Evolutionary conservation across 2,888 invertebrate species (phyloP), one percentile per base, ranked within the genome.

Genomic region (Cotesia congregata): DNA sequence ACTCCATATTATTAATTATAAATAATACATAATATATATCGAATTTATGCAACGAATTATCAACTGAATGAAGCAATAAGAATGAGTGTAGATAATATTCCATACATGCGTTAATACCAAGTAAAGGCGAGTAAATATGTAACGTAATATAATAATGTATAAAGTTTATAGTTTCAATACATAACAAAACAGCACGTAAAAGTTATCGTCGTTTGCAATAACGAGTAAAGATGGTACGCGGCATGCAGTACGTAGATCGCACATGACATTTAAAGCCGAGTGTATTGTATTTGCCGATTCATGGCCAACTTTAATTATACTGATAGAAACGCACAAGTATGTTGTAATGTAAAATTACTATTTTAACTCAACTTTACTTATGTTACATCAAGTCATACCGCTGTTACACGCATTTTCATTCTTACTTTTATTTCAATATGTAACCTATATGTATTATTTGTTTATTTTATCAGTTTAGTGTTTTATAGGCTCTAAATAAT

Each of bases 241-340:
- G 5, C 59, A 70, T 70, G 59, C 9, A 50, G 50, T 15, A 17
- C 50, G 9, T 50, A 50, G 50, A 7, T 0, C 50, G 12, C 12
- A 50, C 50, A 50, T 50, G 50, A 50, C 50, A n/a, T 67, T 9
- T 67, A n/a, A 67, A n/a, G 15, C 30, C 17, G 59, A 20, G 12
- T 50, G 12, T 30, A 59, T n/a, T 50, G 30, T 59, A 59, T 70
- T 70, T 60, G 70, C 41, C 65, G 40, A 72, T 72, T 72, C 72
- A 72, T 61, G 72, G 72, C 40, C 72, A 72, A 72, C 64, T 72
- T 72, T 72, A 72, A 72, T 72, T 72, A 60, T 72, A 72, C 65
- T 30, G 62, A 20, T 15, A 50, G 41, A 50, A 3, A 12, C 1
- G 50, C 12, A 12, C 50, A 6, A 40, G 15, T 30, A 59, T 70